A percentile compares a stretch with the other conserved stretches of the same genome.
Conservation (phyloP, 2,797 vertebrate species). For the Chrysocyon brachyurus region DNA sequence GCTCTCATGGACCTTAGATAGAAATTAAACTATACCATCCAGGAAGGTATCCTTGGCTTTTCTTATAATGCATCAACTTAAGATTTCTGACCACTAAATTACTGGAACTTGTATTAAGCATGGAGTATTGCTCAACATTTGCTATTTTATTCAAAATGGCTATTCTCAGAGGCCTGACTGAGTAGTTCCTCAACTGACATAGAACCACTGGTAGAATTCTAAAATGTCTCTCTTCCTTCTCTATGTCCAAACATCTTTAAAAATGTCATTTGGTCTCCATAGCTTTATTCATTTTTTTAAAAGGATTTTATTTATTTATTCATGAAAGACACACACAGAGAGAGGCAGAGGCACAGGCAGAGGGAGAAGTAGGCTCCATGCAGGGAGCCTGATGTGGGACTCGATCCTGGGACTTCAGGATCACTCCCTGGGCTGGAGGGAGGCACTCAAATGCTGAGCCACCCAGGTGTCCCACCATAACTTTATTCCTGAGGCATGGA, state of each 20-base stretch:
- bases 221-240: neutral
- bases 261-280: neutral
- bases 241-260: neutral
- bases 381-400: too few relatives aligned
- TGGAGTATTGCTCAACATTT: neutral
- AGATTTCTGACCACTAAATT: conserved; percentile 25
- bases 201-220: conserved; percentile 3
- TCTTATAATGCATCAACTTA: neutral
- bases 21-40: neutral
- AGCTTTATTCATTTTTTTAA: neutral
- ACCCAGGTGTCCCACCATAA: neutral
- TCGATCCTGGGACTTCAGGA: too few relatives aligned
- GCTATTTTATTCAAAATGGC: conserved; percentile 20
- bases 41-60: neutral
- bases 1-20: neutral
- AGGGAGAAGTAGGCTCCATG: too few relatives aligned
- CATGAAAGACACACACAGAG: too few relatives aligned
- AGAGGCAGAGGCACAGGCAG: too few relatives aligned
- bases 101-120: neutral
- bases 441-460: too few relatives aligned
- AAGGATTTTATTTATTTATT: too few relatives aligned
- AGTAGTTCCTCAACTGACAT: neutral
- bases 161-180: neutral
- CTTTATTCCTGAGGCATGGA: neutral
- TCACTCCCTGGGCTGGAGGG: too few relatives aligned